Evolutionary conservation across 2,113 vertebrate species (phyloP), one percentile per base, ranked within the genome.

Genomic region (Micromys minutus): DNA sequence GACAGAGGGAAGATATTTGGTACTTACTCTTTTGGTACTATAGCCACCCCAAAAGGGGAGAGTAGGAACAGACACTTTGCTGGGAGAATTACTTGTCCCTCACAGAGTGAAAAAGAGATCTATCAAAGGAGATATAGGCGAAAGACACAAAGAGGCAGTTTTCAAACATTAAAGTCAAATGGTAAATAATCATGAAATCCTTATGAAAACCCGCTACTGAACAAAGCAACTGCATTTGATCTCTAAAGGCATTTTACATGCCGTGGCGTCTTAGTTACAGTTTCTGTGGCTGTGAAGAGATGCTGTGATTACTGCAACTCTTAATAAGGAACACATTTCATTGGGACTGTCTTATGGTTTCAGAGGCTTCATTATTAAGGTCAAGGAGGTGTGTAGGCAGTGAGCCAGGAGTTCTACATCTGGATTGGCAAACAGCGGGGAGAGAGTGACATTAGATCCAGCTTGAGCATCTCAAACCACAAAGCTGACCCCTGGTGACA

Each of bases 191-290:
- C 55, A 80, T 50, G 89, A 93, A 74, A 92, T 29, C 61, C 77
- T 45, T 71, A 67, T 65, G 92, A 16, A 86, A 95, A 36, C 15
- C 83, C 26, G 9, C n/a, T 17, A 89, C 26, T 86, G 71, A 91
- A 26, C n/a, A 88, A 95, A 89, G 39, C 92, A 88, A 85, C 87
- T 52, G 29, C 77, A 79, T 34, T 67, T 61, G 91, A 93, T 65
- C 26, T 96, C 83, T 72, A 1, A 74, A 89, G 39, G 45, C 57
- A 55, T 52, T 34, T 52, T 79, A 52, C 76, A 50, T 79, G 47
- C 31, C 19, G 17, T 72, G 31, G 65, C 36, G 65, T 36, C 31
- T 67, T 67, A 67, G 31, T 29, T 29, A 63, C 29, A 31, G 65
- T 36, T 67, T n/a, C 67, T 71, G 67, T 71, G n/a, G 36, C 34